These are phyloP conservation scores for Neuroscelio doddi DNA, from an alignment of 2,888 invertebrate genomes.

Conservation along the genomic window DNA sequence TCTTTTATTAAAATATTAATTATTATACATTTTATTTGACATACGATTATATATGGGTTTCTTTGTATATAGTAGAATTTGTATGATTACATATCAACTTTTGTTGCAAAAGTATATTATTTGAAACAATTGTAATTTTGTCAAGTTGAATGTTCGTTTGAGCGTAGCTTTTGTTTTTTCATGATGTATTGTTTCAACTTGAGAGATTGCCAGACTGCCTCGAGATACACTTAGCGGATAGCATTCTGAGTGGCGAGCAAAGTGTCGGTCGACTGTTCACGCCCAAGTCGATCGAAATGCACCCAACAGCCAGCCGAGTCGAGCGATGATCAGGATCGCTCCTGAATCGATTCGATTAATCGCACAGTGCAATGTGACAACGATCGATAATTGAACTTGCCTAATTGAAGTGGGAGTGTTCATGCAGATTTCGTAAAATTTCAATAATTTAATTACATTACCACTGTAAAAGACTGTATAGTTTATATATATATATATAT, in stretches of 20 bases:
- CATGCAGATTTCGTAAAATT: not conserved
- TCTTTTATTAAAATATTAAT: too few species aligned
- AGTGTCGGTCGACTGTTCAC: slow-evolving; percentile 38
- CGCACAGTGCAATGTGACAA: slow-evolving; percentile 56
- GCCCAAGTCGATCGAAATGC: slow-evolving; percentile 44
- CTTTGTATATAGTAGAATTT: too few species aligned
- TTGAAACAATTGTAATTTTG: slow-evolving; percentile 15
- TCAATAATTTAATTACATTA: not conserved
- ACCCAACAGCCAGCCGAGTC: slow-evolving; percentile 32
- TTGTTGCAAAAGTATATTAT: not conserved
- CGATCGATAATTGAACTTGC: slow-evolving; percentile 62
- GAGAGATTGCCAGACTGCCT: slow-evolving; percentile 35
- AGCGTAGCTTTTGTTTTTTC: too few species aligned
- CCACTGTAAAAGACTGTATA: too few species aligned
- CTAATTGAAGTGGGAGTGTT: slow-evolving; percentile 28
- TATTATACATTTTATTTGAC: too few species aligned
- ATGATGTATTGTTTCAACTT: slow-evolving; percentile 28
- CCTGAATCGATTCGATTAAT: slow-evolving; percentile 60
- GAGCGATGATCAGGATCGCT: slow-evolving; percentile 47
- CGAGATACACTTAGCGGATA: slow-evolving; percentile 42
- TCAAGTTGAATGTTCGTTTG: slow-evolving; percentile 28
- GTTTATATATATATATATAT: too few species aligned
- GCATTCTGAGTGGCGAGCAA: slow-evolving; percentile 41
- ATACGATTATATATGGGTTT: too few species aligned
- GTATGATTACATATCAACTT: too few species aligned